phyloP scores from a whole-genome alignment of 2,797 vertebrate genomes.

The Anniella stebbinsi region DNA sequence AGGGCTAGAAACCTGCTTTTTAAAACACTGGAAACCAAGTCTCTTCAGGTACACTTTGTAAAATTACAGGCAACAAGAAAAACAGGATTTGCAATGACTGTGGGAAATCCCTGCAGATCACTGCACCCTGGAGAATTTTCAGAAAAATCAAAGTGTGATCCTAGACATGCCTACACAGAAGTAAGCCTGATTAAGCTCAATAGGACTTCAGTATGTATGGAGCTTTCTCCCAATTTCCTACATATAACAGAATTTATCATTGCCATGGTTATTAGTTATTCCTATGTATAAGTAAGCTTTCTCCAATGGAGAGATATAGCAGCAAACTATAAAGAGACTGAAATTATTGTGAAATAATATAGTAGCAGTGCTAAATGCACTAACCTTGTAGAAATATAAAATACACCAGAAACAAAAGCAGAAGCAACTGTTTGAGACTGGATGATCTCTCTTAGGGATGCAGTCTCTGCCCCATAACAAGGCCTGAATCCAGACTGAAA shows the following conservation, averaged over 20 bases:
- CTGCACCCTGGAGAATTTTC: slow-evolving; percentile 3
- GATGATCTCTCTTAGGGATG: neutral
- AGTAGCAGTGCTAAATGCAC: neutral
- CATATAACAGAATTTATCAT: neutral
- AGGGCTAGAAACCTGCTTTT: neutral
- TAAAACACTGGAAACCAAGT: neutral
- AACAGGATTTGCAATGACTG: slow-evolving; percentile 48
- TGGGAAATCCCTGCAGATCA: slow-evolving; percentile 22
- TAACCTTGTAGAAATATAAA: neutral
- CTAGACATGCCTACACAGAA: neutral
- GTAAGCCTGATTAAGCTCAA: neutral
- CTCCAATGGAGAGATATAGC: neutral
- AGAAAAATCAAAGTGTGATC: slow-evolving; percentile 16
- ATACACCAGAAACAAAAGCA: neutral
- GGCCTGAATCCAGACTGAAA: too few relatives aligned
- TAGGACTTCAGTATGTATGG: neutral
- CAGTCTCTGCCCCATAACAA: neutral
- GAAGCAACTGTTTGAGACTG: neutral
- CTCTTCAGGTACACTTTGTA: neutral
- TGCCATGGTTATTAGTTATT: too few relatives aligned
- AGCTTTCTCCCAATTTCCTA: neutral
- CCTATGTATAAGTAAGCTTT: too few relatives aligned
- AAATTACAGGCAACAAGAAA: neutral
- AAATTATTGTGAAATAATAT: neutral
- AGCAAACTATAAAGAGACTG: neutral